Evolutionary conservation across 2,797 vertebrate genomes (phyloP).

Genomic region (Ispidina picta): DNA sequence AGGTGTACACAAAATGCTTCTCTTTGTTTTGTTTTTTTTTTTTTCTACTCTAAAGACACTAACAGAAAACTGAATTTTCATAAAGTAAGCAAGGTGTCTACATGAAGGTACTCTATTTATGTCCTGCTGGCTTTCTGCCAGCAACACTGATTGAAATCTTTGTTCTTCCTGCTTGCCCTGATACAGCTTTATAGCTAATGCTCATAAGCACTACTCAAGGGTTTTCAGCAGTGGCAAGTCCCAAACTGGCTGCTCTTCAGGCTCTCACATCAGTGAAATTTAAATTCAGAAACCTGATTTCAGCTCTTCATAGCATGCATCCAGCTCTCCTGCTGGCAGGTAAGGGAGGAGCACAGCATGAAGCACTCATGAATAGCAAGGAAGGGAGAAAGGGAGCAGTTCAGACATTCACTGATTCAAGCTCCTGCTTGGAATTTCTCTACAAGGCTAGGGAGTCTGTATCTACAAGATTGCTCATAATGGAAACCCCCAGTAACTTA

Average conservation of each 20-base stretch:
- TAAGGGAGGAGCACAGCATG: neutral
- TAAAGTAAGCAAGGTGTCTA: neutral
- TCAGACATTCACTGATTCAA: neutral
- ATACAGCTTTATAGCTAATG: neutral
- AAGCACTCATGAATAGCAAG: neutral
- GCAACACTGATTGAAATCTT: neutral
- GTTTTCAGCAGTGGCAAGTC: neutral
- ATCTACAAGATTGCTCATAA: neutral
- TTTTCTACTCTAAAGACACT: neutral
- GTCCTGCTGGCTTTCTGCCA: neutral
- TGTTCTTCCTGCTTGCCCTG: neutral
- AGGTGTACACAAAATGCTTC: neutral
- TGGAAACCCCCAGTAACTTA: neutral
- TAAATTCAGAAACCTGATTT: neutral
- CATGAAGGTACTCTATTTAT: neutral
- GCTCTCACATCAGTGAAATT: neutral
- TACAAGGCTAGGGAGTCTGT: neutral
- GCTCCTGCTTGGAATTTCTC: neutral
- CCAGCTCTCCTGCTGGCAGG: neutral
- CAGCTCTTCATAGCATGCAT: neutral
- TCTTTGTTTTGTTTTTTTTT: neutral
- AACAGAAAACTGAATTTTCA: neutral
- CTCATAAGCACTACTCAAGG: neutral
- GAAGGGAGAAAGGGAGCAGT: neutral
- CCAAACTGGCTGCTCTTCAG: neutral